Base-by-base conservation (phyloP, 2,888 invertebrate species). In the Leptinotarsa peninsularis region DNA sequence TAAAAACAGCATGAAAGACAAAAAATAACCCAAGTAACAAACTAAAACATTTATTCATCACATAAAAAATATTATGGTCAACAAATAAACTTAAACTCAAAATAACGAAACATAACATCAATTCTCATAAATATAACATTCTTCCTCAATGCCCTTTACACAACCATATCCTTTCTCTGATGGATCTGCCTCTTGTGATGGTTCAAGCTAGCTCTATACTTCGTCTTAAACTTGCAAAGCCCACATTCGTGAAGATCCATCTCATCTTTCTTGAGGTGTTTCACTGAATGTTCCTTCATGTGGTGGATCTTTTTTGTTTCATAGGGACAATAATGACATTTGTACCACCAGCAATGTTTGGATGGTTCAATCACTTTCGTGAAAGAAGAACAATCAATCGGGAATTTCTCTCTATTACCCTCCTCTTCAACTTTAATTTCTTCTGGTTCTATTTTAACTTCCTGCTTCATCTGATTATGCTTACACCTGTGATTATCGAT, bases 401-500 rank as follows among this genome's bases (percentile, higher is more conserved):
- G 52, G 49, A 49, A 14, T 49, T 10, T 18, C n/a, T 66, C 4
- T 18, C 1, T 17, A 50, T 33, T 67, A 13, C 50, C 56, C 13
- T 67, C 67, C 10, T 4, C 1, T 14, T 67, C 49, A 13, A 70
- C 58, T 4, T 21, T 21, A 4, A 71, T 23, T 2, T 21, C 33
- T 5, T 49, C 60, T 1, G 43, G 18, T 10, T 63, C 66, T 4
- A 49, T 71, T 13, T 60, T 49, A 3, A 70, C 43, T 17, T 54
- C 33, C 17, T 43, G 21, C 21, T 54, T 33, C 10, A 63, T 23
- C 49, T 27, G 18, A 21, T 58, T 49, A 50, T 74, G 58, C n/a
- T 74, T 71, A 5, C 49, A 27, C n/a, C 58, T 67, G 27, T 74
- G 74, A 13, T 50, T 49, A 17, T 67, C 60, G n/a, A 74, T 71